Percentiles rank a stretch among this genome's conserved stretches.
Evolutionary conservation across 2,888 invertebrate genomes (phyloP).

Genomic region (Oasisia sp.): DNA sequence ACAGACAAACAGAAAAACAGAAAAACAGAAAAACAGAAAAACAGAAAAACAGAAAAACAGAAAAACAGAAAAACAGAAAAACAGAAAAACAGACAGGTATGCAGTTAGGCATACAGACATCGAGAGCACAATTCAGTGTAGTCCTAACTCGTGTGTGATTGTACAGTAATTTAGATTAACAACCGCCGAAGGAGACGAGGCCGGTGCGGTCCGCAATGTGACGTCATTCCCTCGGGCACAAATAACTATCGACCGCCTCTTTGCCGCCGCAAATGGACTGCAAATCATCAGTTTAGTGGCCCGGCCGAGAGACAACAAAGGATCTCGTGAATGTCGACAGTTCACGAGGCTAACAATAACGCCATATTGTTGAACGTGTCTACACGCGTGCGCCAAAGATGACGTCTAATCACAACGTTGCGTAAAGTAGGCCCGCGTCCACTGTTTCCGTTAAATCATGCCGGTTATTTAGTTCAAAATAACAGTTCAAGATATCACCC

Average conservation of each 20-base stretch:
- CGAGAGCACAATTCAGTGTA: background rate
- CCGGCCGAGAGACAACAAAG: background rate
- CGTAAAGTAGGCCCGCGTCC: too few species aligned
- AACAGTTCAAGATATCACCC: too few species aligned
- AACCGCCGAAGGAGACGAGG: background rate
- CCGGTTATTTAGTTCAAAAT: too few species aligned
- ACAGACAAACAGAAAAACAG: background rate
- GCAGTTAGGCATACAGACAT: background rate
- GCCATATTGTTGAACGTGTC: background rate
- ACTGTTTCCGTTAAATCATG: too few species aligned
- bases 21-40: background rate
- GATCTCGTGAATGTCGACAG: background rate
- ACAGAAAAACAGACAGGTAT: background rate
- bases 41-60: background rate
- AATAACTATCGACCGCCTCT: constrained; percentile 17
- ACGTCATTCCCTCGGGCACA: background rate
- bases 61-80: background rate
- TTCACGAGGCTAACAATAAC: background rate
- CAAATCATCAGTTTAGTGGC: background rate
- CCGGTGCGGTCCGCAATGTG: background rate
- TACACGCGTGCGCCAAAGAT: background rate
- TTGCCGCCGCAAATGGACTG: background rate
- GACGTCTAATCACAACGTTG: background rate
- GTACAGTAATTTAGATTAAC: background rate
- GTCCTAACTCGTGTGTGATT: background rate